Evolutionary conservation across 2,113 vertebrate species (phyloP), one percentile per base, ranked within the genome.

Genomic region (Clupea harengus): DNA sequence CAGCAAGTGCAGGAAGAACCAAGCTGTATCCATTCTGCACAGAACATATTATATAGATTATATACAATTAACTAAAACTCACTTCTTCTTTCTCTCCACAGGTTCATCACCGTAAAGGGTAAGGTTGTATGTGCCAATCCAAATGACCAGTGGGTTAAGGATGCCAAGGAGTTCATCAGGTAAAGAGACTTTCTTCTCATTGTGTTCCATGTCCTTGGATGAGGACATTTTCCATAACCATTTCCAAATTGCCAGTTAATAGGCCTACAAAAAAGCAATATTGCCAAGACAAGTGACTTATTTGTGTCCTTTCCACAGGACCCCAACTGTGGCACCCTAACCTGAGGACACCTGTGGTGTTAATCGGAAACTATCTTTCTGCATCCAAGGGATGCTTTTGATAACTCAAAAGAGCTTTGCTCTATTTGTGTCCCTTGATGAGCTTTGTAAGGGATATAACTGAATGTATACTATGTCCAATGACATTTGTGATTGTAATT

Each of bases 81-180:
- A 15, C 39, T 39, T 1, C 39, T 39, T 39, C 39, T 32, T 10
- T 89, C 13, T 86, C 9, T 22, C 81, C 46, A 17, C 78, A 94
- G 93, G 15, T 93, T 93, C 81, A 75, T 1, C 64, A 91, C 90
- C 0, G 3, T 84, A 25, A 90, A 46, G 80, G 50, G 67, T 6
- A 91, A 1, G 85, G 13, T 10, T 46, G 7, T 92, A 18, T 94
- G 94, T 88, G 89, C 82, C 0, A 45, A 93, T 80, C 92, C 91
- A 32, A 25, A 90, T 0, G n/a, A 25, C 0, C 0, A 17, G 0
- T 94, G 92, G 94, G 93, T 93, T 54, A 57, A 85, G 3, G 22
- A 18, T 0, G 90, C 90, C 45, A 88, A 88, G 2, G 0, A 20
- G 11, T 0, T 13, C 25, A 82, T 93, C 50, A 0, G 22, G 91